A percentile compares a stretch with the other conserved stretches of the same genome.
These are phyloP conservation scores for Dendrocopos noguchii DNA, from an alignment of 2,113 vertebrate genomes.

Conservation along the genomic window DNA sequence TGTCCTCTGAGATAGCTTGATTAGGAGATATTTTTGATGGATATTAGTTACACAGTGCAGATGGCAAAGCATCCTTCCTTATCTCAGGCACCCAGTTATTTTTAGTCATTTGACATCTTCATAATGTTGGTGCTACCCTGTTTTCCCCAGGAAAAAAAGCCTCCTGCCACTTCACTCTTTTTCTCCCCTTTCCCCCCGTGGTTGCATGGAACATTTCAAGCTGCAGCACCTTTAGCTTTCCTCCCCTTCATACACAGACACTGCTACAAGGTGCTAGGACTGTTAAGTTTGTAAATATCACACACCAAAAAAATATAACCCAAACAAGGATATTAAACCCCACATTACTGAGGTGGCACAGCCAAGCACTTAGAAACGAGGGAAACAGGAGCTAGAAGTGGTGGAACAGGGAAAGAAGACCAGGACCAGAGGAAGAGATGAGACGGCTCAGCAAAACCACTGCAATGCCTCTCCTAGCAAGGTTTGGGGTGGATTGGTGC, in stretches of 20 bases:
- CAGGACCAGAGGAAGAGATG: neutral
- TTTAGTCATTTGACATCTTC: constrained; percentile 43
- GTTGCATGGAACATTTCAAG: neutral
- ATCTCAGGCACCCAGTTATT: constrained; percentile 55
- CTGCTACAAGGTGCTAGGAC: neutral
- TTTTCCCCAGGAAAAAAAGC: constrained; percentile 7
- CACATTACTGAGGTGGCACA: neutral
- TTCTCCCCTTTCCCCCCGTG: neutral
- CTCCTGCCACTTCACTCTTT: neutral
- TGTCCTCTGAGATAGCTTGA: constrained; percentile 37
- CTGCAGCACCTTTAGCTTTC: neutral
- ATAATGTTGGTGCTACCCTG: constrained; percentile 27
- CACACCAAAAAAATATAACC: neutral
- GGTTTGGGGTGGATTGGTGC: neutral
- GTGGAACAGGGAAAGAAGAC: neutral
- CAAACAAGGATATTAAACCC: neutral
- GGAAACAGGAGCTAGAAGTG: neutral
- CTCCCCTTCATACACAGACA: neutral
- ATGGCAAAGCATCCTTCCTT: constrained; percentile 57
- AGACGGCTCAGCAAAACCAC: neutral
- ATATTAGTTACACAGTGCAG: constrained; percentile 43
- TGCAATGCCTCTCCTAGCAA: neutral
- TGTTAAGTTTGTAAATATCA: neutral
- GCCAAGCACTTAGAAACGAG: neutral
- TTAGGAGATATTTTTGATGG: constrained; percentile 46